These are phyloP conservation scores for Pseudeuparius sepicola DNA, from an alignment of 2,888 invertebrate genomes.

Conservation along the genomic window DNA sequence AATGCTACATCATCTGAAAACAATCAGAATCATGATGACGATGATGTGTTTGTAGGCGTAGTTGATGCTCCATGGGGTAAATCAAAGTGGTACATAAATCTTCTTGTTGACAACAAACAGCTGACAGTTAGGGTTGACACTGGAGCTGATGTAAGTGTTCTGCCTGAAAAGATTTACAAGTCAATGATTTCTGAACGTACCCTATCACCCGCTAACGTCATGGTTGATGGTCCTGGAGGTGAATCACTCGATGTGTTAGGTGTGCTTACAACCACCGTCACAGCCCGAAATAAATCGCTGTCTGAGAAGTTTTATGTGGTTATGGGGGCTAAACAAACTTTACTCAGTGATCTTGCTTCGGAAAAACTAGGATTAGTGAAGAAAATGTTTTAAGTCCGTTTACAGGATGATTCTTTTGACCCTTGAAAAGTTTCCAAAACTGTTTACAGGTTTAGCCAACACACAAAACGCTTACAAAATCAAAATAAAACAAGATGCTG, in stretches of 20 bases:
- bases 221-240: not conserved
- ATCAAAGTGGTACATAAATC: not conserved
- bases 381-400: not conserved
- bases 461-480: not conserved
- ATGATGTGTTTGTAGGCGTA: not conserved
- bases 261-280: not conserved
- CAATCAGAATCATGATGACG: not conserved
- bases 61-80: not conserved
- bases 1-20: too few species aligned
- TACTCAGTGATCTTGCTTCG: conserved; percentile 1
- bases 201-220: not conserved
- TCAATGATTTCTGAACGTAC: not conserved
- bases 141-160: conserved; percentile 1
- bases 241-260: not conserved
- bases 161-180: conserved; percentile 1
- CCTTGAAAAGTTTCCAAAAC: conserved; percentile 1
- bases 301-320: conserved; percentile 2
- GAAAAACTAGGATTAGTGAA: conserved; percentile 2
- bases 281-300: not conserved
- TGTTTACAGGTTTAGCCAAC: not conserved
- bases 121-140: conserved; percentile 2
- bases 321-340: not conserved
- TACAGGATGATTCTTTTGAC: not conserved
- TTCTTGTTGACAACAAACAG: not conserved
- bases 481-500: not conserved